These are phyloP conservation scores for Otolemur crassicaudatus DNA, from an alignment of 2,797 vertebrate species.

Conservation along the genomic window DNA sequence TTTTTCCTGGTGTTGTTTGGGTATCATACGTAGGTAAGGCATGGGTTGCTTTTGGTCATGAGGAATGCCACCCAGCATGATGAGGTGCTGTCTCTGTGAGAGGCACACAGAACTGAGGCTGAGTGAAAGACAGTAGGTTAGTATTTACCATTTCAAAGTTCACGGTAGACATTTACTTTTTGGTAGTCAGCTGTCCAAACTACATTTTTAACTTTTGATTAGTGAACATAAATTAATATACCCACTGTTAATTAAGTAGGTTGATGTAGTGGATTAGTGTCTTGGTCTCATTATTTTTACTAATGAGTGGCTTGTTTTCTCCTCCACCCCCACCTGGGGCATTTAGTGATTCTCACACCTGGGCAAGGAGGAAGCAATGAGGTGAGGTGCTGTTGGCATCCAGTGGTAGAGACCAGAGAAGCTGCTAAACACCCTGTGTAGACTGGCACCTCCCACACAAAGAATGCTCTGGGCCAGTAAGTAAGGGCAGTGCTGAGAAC, in stretches of 20 bases:
- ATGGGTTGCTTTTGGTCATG: background rate
- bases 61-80: background rate
- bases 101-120: background rate
- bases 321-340: background rate
- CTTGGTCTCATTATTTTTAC: background rate
- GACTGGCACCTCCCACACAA: background rate
- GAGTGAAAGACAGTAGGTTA: background rate
- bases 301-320: slow-evolving; percentile 8
- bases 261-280: background rate
- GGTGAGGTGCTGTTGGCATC: background rate
- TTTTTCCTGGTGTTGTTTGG: background rate
- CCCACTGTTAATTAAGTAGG: background rate
- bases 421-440: background rate
- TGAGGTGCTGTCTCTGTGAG: background rate
- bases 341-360: background rate
- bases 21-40: background rate
- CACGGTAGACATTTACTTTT: background rate
- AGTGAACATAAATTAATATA: background rate
- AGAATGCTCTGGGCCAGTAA: background rate
- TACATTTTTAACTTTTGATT: background rate
- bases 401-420: background rate
- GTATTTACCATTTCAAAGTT: background rate
- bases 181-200: background rate
- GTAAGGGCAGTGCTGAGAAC: background rate
- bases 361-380: no score